These are phyloP conservation scores for Pseudopodoces humilis DNA, from an alignment of 2,113 vertebrate genomes.

Conservation along the genomic window DNA sequence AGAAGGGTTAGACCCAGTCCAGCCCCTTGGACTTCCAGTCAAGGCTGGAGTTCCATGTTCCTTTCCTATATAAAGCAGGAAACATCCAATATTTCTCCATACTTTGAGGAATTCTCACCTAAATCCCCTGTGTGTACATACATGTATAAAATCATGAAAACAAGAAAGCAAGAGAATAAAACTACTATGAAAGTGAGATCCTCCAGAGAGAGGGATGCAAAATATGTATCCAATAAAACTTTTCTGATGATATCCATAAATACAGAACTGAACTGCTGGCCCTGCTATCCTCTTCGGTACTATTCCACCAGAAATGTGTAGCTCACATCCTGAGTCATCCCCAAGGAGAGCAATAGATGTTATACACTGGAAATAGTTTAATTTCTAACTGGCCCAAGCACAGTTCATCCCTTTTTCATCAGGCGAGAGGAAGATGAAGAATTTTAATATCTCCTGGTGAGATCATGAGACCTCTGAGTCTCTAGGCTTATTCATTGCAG, in stretches of 20 bases:
- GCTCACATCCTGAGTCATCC: slow-evolving; percentile 39
- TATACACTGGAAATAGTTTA: slow-evolving; percentile 46
- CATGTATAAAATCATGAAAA: background rate
- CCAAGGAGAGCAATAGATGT: slow-evolving; percentile 58
- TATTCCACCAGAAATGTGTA: slow-evolving; percentile 21
- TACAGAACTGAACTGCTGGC: slow-evolving; percentile 41
- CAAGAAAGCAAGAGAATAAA: background rate
- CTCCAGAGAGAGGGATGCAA: slow-evolving; percentile 16
- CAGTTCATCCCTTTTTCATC: background rate
- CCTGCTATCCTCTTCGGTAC: slow-evolving; percentile 18
- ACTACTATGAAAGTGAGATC: background rate
- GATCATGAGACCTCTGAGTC: background rate
- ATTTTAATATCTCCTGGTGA: slow-evolving; percentile 18
- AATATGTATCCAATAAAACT: slow-evolving; percentile 60
- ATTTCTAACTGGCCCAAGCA: slow-evolving; percentile 40
- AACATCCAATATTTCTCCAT: background rate
- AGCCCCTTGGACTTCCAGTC: background rate
- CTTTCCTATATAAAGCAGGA: background rate
- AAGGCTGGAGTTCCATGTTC: background rate
- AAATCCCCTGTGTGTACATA: background rate
- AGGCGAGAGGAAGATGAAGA: slow-evolving; percentile 35
- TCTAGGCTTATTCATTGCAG: background rate
- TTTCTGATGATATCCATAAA: slow-evolving; percentile 49
- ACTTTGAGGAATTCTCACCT: background rate
- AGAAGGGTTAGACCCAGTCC: background rate